These are phyloP conservation scores for Phaenicophaeus curvirostris DNA, from an alignment of 2,797 vertebrate species.

Conservation along the genomic window DNA sequence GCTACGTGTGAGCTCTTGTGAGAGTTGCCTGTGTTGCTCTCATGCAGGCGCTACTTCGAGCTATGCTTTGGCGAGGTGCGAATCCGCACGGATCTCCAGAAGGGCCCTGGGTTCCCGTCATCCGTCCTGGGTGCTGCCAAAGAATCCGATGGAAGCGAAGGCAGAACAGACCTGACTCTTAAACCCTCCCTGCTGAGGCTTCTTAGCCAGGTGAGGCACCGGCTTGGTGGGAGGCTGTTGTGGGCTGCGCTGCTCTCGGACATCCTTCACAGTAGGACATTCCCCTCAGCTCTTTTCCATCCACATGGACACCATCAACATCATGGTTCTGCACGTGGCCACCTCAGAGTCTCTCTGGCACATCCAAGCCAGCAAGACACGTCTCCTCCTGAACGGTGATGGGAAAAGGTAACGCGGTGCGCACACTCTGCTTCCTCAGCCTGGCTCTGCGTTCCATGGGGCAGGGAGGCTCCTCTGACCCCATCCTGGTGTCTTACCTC, in stretches of 20 bases:
- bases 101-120: conserved; percentile 64
- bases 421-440: rapidly evolving
- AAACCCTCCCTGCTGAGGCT: conserved; percentile 85
- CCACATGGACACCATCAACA: conserved; percentile 90
- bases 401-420: conserved; percentile 82
- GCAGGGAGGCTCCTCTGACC: background rate
- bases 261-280: background rate
- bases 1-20: background rate
- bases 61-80: conserved; percentile 92
- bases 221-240: rapidly evolving
- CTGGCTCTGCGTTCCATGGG: background rate
- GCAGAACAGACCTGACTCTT: conserved; percentile 68
- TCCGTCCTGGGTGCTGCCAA: background rate
- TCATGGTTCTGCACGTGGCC: conserved; percentile 93
- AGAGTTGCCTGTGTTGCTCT: background rate
- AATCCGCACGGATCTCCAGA: conserved; percentile 87
- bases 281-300: conserved; percentile 86
- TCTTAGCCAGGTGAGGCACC: conserved; percentile 86
- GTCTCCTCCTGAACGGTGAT: conserved; percentile 86
- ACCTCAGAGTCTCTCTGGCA: conserved; percentile 96
- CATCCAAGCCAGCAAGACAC: conserved; percentile 87
- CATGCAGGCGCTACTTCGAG: conserved; percentile 88
- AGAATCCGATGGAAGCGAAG: conserved; percentile 43
- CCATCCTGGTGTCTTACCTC: background rate
- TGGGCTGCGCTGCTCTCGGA: rapidly evolving